Evolutionary conservation across 1,140 invertebrate species (phyloP).

Genomic region (Brachionus plicatilis): DNA sequence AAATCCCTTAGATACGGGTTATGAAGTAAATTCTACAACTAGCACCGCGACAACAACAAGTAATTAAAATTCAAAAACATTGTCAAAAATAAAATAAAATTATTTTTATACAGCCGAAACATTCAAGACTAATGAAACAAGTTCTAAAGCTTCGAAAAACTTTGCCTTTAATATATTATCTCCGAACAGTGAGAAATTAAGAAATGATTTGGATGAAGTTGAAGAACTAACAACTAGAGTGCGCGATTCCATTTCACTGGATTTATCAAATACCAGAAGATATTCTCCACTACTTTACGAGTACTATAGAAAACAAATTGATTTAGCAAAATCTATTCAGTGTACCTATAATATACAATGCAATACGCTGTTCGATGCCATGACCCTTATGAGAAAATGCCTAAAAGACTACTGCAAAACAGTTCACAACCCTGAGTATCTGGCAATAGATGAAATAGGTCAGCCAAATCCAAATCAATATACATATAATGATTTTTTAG

Average conservation of each 20-base stretch:
- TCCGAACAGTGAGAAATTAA: neutral
- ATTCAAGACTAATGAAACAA: neutral
- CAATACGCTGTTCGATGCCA: slow-evolving; percentile 26
- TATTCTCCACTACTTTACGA: slow-evolving; percentile 27
- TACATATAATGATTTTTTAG: slow-evolving; percentile 22
- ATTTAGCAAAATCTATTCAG: slow-evolving; percentile 30
- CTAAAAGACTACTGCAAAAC: slow-evolving; percentile 17
- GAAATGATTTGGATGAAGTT: slow-evolving; percentile 34
- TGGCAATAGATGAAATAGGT: slow-evolving; percentile 21
- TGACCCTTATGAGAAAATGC: slow-evolving; percentile 38
- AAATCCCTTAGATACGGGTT: neutral
- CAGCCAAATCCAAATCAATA: neutral
- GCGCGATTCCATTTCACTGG: slow-evolving; percentile 4
- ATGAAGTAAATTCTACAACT: neutral
- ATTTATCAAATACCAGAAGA: slow-evolving; percentile 24
- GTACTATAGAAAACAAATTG: slow-evolving; percentile 34
- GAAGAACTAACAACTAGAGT: slow-evolving; percentile 32
- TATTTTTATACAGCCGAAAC: neutral
- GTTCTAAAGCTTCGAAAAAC: neutral
- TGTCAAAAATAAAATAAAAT: neutral
- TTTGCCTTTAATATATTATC: neutral
- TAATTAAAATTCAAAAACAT: neutral
- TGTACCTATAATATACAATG: slow-evolving; percentile 36
- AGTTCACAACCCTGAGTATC: slow-evolving; percentile 32
- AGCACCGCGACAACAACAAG: neutral